Base-by-base conservation (phyloP, 2,113 vertebrate species). In the Urocynchramus pylzowi region DNA sequence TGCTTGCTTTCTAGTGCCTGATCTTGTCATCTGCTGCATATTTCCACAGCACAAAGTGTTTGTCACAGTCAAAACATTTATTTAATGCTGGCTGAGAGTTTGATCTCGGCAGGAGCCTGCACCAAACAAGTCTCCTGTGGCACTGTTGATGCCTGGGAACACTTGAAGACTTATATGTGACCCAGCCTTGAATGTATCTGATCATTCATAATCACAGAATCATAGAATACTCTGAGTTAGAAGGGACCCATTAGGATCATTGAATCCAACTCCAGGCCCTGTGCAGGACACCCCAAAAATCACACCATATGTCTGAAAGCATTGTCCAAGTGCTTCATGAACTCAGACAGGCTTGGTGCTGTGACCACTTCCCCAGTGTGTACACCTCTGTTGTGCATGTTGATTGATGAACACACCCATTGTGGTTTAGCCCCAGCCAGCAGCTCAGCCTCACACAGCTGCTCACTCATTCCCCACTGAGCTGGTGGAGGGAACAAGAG, bases 401-500 rank as follows among this genome's bases (percentile, higher is more conserved):
- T 41, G n/a, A 35, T 23, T 13, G 27, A 61, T 53, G 27, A 81
- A 20, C n/a, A 31, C 44, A 44, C 24, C 8, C 23, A 3, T 42
- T 45, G 23, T 19, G n/a, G n/a, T 54, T 47, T 60, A 31, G 39
- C 9, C 30, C n/a, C 61, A 75, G 39, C 13, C 39, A 47, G 31
- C 31, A 76, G 17, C 47, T 61, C 5, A 6, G 21, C n/a, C 28
- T n/a, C 42, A 52, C 3, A 3, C 15, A 65, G 45, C 53, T 2
- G 3, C 89, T 64, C 1, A 0, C 18, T 56, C 26, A 1, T 26
- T 60, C 16, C 14, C 16, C 10, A 1, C 19, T 42, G 13, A 45
- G n/a, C 24, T 7, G 3, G 12, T 16, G 28, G 5, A 81, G 16
- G 18, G 28, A 84, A 45, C 31, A 7, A 0, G 24, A 19, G 16